A percentile compares a stretch with the other conserved stretches of the same genome.
Evolutionary conservation across 2,113 vertebrate species (phyloP).

Genomic region (Gobius niger): DNA sequence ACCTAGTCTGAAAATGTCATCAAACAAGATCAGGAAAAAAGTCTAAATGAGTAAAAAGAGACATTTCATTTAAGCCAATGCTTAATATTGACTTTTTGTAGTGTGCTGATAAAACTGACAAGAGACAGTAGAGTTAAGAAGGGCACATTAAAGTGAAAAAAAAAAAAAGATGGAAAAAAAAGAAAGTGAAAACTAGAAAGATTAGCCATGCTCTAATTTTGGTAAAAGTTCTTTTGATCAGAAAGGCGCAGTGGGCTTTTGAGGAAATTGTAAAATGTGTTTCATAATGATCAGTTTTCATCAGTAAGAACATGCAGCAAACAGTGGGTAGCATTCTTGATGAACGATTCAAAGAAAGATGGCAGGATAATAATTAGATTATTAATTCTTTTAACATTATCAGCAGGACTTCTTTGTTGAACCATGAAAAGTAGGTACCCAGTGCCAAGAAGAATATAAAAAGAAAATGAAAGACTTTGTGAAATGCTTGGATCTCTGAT

Average conservation of each 20-base stretch:
- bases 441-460: constrained; percentile 25
- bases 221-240: background rate
- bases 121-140: background rate
- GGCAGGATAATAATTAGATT: constrained; percentile 9
- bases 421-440: constrained; percentile 27
- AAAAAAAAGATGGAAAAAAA: too few species aligned
- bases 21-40: too few species aligned
- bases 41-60: too few species aligned
- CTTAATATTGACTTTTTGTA: too few species aligned
- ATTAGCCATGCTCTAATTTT: background rate
- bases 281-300: background rate
- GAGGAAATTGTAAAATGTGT: background rate
- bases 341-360: constrained; percentile 13
- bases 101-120: too few species aligned
- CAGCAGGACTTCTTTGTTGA: constrained; percentile 6
- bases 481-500: constrained; percentile 7
- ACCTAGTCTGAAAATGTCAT: too few species aligned
- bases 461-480: constrained; percentile 1
- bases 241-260: background rate
- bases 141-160: too few species aligned
- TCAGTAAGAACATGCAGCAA: background rate
- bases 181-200: background rate
- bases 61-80: too few species aligned
- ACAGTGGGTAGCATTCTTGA: background rate
- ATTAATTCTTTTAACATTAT: constrained; percentile 42